phyloP scores from a whole-genome alignment of 2,797 vertebrate species.

The Benthosema pterotum region DNA sequence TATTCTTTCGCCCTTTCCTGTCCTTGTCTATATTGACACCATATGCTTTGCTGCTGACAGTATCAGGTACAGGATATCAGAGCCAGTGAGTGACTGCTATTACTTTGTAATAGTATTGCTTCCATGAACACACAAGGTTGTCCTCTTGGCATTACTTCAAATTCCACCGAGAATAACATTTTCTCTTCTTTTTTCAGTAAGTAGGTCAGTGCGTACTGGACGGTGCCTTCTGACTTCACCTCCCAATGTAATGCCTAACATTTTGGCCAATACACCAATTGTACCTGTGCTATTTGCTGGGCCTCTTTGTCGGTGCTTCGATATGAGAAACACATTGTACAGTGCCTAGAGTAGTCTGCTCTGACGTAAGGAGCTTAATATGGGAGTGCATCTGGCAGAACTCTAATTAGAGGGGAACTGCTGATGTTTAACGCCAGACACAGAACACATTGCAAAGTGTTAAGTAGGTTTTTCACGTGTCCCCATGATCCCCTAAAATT shows the following conservation, averaged over 20 bases:
- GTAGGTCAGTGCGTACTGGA: not conserved
- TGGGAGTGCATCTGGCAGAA: too few relatives aligned
- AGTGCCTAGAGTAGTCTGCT: too few relatives aligned
- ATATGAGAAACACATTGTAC: too few relatives aligned
- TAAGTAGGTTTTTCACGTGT: too few relatives aligned
- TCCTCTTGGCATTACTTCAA: not conserved
- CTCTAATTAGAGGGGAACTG: too few relatives aligned
- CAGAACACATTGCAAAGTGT: too few relatives aligned
- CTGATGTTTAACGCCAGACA: too few relatives aligned
- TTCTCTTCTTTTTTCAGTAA: not conserved
- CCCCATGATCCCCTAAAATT: too few relatives aligned
- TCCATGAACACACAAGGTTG: constrained; percentile 4
- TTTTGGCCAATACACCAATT: too few relatives aligned
- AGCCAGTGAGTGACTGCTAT: constrained; percentile 7
- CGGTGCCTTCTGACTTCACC: not conserved
- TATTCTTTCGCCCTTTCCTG: constrained; percentile 15
- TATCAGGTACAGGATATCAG: constrained; percentile 9
- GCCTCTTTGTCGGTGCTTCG: too few relatives aligned
- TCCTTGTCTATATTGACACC: constrained; percentile 17
- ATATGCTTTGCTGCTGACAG: constrained; percentile 24
- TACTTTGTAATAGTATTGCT: not conserved
- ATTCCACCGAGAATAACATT: not conserved
- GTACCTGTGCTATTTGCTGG: too few relatives aligned
- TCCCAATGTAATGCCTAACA: not conserved
- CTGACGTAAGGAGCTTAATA: too few relatives aligned